phyloP scores from a whole-genome alignment of 2,113 vertebrate species.

The Phyllostomus discolor region DNA sequence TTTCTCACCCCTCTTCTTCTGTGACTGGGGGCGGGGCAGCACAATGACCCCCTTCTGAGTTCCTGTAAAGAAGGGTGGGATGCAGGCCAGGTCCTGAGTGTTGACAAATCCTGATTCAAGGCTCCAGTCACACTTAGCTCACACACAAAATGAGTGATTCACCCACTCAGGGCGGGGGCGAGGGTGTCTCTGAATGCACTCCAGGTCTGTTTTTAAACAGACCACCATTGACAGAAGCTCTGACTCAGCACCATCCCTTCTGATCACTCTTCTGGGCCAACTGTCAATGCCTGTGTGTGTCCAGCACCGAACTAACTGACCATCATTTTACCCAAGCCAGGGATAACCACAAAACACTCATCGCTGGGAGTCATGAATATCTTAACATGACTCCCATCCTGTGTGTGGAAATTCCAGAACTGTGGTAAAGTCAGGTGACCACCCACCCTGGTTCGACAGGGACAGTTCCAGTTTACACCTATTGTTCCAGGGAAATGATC shows the following conservation, averaged over 20 bases:
- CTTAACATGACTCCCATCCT: not conserved
- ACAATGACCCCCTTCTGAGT: conserved; percentile 78
- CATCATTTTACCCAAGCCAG: not conserved
- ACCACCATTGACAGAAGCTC: conserved; percentile 67
- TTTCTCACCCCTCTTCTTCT: conserved; percentile 54
- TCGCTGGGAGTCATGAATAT: conserved; percentile 20
- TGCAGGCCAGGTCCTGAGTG: conserved; percentile 73
- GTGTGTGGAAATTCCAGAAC: not conserved
- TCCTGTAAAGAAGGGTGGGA: conserved; percentile 72
- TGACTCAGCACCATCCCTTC: conserved; percentile 77
- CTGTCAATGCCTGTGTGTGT: conserved; percentile 70
- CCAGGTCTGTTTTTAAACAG: conserved; percentile 73
- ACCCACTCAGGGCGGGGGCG: conserved; percentile 51
- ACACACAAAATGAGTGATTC: conserved; percentile 75
- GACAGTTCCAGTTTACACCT: not conserved
- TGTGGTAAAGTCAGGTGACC: not conserved
- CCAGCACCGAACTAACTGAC: conserved; percentile 61
- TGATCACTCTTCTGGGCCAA: conserved; percentile 66
- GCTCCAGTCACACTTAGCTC: conserved; percentile 78
- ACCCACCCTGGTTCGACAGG: not conserved
- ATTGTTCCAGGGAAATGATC: not conserved
- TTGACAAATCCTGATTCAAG: conserved; percentile 83
- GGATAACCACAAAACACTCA: conserved; percentile 51
- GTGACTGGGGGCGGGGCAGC: not conserved
- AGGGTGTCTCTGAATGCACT: not conserved